Conservation (phyloP, 2,888 invertebrate genomes). For the Calameuta idolon region DNA sequence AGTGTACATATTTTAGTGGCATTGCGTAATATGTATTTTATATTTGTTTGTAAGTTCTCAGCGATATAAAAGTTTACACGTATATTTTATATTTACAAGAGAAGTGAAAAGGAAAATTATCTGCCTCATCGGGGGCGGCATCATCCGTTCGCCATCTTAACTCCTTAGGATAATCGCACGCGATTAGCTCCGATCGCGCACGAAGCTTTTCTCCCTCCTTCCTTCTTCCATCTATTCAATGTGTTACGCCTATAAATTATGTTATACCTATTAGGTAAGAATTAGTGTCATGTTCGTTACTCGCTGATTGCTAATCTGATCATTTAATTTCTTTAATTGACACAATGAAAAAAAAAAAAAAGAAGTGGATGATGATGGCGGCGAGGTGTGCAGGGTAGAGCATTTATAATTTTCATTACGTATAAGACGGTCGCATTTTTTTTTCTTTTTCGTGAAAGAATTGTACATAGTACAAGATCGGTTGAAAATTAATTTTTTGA, state of each 20-base stretch:
- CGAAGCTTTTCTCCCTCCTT: not conserved
- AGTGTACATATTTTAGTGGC: constrained; percentile 55
- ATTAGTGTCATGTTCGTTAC: constrained; percentile 35
- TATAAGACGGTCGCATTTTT: not conserved
- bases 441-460: too few relatives aligned
- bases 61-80: constrained; percentile 53
- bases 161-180: constrained; percentile 36
- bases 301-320: constrained; percentile 5
- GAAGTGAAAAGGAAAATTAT: constrained; percentile 28
- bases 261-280: constrained; percentile 11
- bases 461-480: too few relatives aligned
- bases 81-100: constrained; percentile 40
- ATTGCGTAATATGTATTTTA: constrained; percentile 31
- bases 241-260: constrained; percentile 12
- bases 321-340: not conserved
- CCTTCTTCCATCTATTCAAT: not conserved
- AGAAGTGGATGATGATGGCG: not conserved
- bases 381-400: not conserved
- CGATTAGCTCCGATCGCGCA: not conserved
- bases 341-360: not conserved
- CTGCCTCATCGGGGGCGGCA: not conserved
- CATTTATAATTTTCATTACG: not conserved
- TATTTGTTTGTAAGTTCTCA: constrained; percentile 36
- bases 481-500: not conserved
- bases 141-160: constrained; percentile 31